A percentile compares a stretch with the other conserved stretches of the same genome.
These are phyloP conservation scores for Euzetes globulus DNA, from an alignment of 2,888 invertebrate species.

Conservation along the genomic window DNA sequence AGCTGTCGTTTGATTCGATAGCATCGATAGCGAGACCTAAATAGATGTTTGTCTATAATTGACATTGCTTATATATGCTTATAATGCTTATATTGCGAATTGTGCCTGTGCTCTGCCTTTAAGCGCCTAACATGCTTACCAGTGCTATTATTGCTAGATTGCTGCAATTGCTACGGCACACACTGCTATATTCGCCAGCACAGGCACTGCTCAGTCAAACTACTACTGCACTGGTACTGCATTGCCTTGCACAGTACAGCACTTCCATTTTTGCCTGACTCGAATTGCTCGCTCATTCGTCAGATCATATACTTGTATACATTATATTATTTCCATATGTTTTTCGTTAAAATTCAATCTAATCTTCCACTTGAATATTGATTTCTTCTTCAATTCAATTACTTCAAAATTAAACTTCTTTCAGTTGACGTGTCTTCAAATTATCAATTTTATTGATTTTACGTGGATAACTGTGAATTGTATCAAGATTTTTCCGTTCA, in stretches of 20 bases:
- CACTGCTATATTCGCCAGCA: too few relatives aligned
- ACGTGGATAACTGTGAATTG: background rate
- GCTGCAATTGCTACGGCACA: too few relatives aligned
- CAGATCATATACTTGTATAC: too few relatives aligned
- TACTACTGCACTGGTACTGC: too few relatives aligned
- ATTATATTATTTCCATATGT: background rate
- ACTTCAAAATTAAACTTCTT: background rate
- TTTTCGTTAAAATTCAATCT: background rate
- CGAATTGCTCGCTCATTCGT: conserved; percentile 8
- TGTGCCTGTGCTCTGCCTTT: background rate
- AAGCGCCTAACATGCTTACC: too few relatives aligned
- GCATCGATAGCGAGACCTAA: conserved; percentile 1
- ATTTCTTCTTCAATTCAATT: background rate
- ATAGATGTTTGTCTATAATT: conserved; percentile 14
- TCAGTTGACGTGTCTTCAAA: conserved; percentile 10
- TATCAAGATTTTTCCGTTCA: background rate
- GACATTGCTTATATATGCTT: background rate
- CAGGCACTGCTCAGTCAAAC: too few relatives aligned
- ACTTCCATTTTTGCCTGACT: background rate
- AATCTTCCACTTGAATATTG: conserved; percentile 1
- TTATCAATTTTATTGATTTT: background rate
- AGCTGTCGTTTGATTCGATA: background rate
- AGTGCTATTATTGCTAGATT: too few relatives aligned
- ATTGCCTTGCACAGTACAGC: too few relatives aligned
- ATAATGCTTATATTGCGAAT: background rate